Percentiles rank a stretch among this genome's conserved stretches.
phyloP scores from a whole-genome alignment of 2,113 vertebrate genomes.

The Chloebia gouldiae region DNA sequence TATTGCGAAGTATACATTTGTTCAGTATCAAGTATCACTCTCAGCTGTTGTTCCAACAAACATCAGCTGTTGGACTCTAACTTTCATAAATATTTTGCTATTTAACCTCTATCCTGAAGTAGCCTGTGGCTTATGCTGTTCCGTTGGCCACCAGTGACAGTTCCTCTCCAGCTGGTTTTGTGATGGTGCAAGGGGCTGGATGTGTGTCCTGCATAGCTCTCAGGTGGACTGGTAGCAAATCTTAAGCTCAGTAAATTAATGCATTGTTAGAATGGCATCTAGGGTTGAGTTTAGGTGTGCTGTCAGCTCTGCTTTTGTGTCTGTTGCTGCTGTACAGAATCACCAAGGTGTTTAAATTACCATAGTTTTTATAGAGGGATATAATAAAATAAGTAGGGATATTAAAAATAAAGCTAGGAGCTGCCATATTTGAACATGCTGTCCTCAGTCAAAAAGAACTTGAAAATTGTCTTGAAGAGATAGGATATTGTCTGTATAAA shows the following conservation, averaged over 20 bases:
- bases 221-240: background rate
- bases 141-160: background rate
- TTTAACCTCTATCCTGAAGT: background rate
- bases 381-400: too few relatives aligned
- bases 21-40: background rate
- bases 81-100: background rate
- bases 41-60: background rate
- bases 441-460: background rate
- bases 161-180: background rate
- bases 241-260: background rate
- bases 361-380: background rate
- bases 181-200: background rate
- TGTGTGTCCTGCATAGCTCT: background rate
- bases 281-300: background rate
- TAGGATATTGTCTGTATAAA: background rate
- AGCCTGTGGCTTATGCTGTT: background rate
- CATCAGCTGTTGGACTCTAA: background rate
- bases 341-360: background rate
- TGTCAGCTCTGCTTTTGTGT: background rate
- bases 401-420: background rate
- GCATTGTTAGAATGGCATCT: background rate
- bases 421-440: background rate
- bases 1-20: background rate
- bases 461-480: background rate
- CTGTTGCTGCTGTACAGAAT: background rate